A percentile compares a stretch with the other conserved stretches of the same genome.
phyloP scores from a whole-genome alignment of 2,797 vertebrate species.

The Erethizon dorsatum region DNA sequence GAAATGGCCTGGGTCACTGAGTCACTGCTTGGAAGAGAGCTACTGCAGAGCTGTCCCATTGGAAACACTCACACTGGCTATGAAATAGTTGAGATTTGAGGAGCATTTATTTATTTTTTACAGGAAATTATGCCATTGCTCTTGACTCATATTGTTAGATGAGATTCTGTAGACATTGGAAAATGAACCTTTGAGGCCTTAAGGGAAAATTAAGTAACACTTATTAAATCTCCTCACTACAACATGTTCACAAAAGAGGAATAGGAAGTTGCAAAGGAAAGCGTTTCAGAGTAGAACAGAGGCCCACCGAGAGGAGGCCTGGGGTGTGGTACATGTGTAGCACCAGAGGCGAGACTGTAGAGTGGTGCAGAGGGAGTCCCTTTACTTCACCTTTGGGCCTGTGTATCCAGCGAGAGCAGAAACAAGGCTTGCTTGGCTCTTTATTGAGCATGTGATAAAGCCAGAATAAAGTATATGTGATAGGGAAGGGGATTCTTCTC shows the following conservation, averaged over 20 bases:
- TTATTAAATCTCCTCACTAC: conserved; percentile 40
- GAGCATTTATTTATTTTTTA: background rate
- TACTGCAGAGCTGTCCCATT: background rate
- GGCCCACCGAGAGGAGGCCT: background rate
- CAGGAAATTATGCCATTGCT: conserved; percentile 1
- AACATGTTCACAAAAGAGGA: background rate
- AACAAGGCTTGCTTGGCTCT: background rate
- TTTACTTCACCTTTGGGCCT: background rate
- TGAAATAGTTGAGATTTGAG: background rate
- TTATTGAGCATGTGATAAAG: background rate
- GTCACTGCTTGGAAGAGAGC: background rate
- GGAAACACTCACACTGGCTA: background rate
- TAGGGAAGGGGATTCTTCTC: background rate
- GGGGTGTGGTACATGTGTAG: background rate
- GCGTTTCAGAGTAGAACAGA: background rate
- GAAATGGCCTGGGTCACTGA: background rate
- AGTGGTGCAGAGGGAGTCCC: background rate
- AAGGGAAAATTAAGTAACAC: conserved; percentile 18
- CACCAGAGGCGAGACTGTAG: background rate
- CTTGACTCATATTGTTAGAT: background rate
- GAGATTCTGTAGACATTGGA: conserved; percentile 9
- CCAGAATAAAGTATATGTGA: background rate
- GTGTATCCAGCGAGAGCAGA: background rate
- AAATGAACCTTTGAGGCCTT: background rate
- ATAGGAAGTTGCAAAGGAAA: conserved; percentile 36